Evolutionary conservation across 2,113 vertebrate species (phyloP).

Genomic region (Erythrolamprus reginae): DNA sequence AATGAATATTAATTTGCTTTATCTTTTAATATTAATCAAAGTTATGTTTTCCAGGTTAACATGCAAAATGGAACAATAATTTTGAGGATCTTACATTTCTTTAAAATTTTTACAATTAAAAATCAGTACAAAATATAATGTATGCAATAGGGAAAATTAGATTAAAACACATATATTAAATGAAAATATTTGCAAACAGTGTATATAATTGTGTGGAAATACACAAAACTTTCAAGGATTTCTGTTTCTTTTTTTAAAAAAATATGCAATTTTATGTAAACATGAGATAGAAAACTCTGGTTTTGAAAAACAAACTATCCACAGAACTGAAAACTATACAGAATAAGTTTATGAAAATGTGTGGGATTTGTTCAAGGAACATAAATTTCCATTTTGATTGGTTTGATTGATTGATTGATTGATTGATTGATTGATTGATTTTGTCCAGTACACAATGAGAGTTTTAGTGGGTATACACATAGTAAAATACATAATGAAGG

Average conservation of each 20-base stretch:
- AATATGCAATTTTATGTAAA: background rate
- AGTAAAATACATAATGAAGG: too few relatives aligned
- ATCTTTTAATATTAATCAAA: background rate
- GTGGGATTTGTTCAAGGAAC: background rate
- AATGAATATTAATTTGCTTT: background rate
- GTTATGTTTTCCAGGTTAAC: background rate
- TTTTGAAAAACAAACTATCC: background rate
- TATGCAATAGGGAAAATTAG: background rate
- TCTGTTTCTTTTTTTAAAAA: background rate
- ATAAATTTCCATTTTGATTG: background rate
- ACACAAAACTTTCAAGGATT: background rate
- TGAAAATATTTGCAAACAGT: background rate
- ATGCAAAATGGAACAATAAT: background rate
- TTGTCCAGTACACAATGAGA: too few relatives aligned
- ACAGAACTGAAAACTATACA: background rate
- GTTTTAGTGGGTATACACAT: too few relatives aligned
- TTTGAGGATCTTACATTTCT: background rate
- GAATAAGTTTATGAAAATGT: background rate
- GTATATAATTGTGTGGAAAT: background rate
- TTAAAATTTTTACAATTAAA: background rate
- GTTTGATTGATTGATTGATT: too few relatives aligned
- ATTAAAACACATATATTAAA: background rate
- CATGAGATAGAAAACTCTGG: background rate
- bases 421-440: too few relatives aligned
- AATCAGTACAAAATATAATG: background rate